phyloP scores from a whole-genome alignment of 2,888 invertebrate genomes.

The Acronicta aceris region DNA sequence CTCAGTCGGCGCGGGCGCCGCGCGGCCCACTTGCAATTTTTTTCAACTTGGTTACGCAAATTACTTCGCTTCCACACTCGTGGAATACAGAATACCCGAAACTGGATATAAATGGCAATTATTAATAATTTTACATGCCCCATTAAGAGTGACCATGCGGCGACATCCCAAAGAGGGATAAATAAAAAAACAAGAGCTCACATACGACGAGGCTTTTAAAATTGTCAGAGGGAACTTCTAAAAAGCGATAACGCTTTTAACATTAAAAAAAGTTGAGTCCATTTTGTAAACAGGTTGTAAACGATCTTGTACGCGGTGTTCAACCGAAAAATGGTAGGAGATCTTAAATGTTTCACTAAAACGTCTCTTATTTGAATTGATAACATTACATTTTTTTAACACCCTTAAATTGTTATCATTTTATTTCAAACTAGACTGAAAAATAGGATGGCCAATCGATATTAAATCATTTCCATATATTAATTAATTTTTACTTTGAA shows the following conservation, averaged over 20 bases:
- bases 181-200: conserved; percentile 66
- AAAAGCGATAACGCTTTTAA: conserved; percentile 80
- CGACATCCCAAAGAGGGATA: conserved; percentile 56
- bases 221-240: conserved; percentile 80
- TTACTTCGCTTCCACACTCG: conserved; percentile 12
- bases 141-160: conserved; percentile 71
- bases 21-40: conserved; percentile 6
- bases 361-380: conserved; percentile 56
- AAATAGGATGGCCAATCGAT: no score
- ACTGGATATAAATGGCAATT: conserved; percentile 59
- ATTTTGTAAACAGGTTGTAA: conserved; percentile 85
- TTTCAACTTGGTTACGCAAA: conserved; percentile 17
- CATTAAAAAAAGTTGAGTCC: conserved; percentile 77
- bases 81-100: conserved; percentile 14
- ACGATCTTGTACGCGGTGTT: conserved; percentile 71
- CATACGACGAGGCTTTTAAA: conserved; percentile 76
- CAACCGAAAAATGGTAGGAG: conserved; percentile 63
- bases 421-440: no score
- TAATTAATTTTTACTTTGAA: no score
- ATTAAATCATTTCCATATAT: no score
- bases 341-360: conserved; percentile 62
- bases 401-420: no score
- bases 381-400: no score
- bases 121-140: conserved; percentile 78
- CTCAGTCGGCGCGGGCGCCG: conserved; percentile 15